Conservation (phyloP, 2,797 vertebrate species). For the Halcyon chelicuti region DNA sequence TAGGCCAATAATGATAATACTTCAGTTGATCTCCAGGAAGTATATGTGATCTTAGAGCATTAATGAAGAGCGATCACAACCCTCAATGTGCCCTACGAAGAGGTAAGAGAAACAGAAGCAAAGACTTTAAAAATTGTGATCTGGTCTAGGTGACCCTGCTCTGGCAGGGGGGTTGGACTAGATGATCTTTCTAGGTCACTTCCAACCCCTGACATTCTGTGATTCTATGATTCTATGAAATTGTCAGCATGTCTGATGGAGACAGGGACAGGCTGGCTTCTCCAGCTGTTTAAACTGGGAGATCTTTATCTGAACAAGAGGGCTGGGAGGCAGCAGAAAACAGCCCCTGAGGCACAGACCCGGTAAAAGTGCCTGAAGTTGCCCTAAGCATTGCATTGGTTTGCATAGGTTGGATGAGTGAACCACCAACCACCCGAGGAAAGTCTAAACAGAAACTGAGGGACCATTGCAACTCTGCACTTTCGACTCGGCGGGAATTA, state of each 20-base stretch:
- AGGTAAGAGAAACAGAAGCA: neutral
- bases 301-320: neutral
- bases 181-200: too few relatives aligned
- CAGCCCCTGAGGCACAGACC: neutral
- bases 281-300: neutral
- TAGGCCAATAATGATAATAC: neutral
- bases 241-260: neutral
- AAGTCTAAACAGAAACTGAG: neutral
- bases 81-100: neutral
- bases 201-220: too few relatives aligned
- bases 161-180: too few relatives aligned
- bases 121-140: neutral
- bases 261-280: neutral
- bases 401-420: neutral
- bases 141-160: too few relatives aligned
- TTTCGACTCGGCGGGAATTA: neutral
- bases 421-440: neutral
- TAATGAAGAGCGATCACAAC: neutral
- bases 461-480: neutral
- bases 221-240: too few relatives aligned
- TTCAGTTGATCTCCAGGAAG: neutral
- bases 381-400: neutral
- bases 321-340: neutral
- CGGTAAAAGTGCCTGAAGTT: neutral
- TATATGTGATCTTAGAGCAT: neutral